Evolutionary conservation across 2,113 vertebrate species (phyloP), one percentile per base, ranked within the genome.

Genomic region (Serilophus lunatus): DNA sequence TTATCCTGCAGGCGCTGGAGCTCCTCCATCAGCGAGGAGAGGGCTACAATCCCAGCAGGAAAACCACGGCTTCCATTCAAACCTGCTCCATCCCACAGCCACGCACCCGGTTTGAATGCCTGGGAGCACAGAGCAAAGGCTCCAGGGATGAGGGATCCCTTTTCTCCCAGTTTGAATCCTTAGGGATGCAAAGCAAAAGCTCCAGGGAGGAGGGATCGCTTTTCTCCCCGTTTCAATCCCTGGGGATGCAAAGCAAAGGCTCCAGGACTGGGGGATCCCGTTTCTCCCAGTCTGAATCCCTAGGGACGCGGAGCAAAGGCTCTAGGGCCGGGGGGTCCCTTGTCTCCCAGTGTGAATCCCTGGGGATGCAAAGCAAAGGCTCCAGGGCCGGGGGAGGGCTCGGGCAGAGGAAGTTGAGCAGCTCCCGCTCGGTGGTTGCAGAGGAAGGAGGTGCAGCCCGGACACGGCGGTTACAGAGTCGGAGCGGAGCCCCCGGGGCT

Each of bases 1-100:
- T 96, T 96, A 92, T 96, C 82, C 85, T 77, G 2, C 53, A 76
- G 77, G 71, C 59, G 47, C 65, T 82, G 86, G 60, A 88, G 84
- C 57, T 82, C 40, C 94, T 75, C 80, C 40, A 20, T 42, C 88
- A 44, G 77, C 25, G 49, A 78, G 40, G 45, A 85, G 35, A 61
- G 42, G 49, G 72, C 45, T 94, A 18, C 33, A 16, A 36, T 66
- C 68, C 51, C 44, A 1, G 51, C 87, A 49, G 40, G 29, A 45
- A 94, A 95, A 64, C 70, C 91, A 47, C 87, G 3, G 47, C n/a
- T 88, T 77, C 76, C 86, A 83, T 82, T 89, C 90, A 89, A 70
- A 91, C 81, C 88, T 68, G 70, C 91, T 59, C 56, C 88, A 15
- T 49, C 28, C 11, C 56, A 1, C 40, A 40, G 6, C 26, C 77